A percentile compares a stretch with the other conserved stretches of the same genome.
Conservation (phyloP, 1,140 invertebrate species). For the Drosophila nannoptera region DNA sequence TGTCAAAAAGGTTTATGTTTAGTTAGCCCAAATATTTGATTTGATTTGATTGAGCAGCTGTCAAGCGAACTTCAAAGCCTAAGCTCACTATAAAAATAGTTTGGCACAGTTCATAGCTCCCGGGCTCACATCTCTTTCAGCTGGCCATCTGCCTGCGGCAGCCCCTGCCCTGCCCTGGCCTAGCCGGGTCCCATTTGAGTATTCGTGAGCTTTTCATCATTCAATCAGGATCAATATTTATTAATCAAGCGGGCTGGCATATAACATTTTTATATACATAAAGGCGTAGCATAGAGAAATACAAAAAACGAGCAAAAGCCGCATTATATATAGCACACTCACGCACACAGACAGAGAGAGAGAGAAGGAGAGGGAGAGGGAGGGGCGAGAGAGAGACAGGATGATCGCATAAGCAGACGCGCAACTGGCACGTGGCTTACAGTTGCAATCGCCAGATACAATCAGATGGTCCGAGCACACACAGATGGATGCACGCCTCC, state of each 20-base stretch:
- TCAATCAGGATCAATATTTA: conserved; percentile 77
- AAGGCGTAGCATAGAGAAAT: conserved; percentile 3
- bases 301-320: conserved; percentile 31
- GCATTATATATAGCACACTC: conserved; percentile 27
- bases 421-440: background rate
- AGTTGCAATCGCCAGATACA: conserved; percentile 3
- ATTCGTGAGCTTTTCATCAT: conserved; percentile 72
- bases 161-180: background rate
- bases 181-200: conserved; percentile 40
- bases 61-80: conserved; percentile 65
- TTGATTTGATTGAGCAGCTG: conserved; percentile 77
- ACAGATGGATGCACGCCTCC: background rate
- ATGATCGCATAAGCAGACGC: conserved; percentile 48
- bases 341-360: background rate
- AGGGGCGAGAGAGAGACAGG: background rate
- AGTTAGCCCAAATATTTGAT: conserved; percentile 74
- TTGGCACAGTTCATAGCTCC: conserved; percentile 11
- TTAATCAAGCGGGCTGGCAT: conserved; percentile 57
- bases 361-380: too few relatives aligned
- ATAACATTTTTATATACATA: conserved; percentile 2
- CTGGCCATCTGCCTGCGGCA: background rate
- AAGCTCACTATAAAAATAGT: conserved; percentile 60
- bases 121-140: background rate
- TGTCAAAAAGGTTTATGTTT: conserved; percentile 73
- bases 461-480: background rate